Percentiles rank a stretch among this genome's conserved stretches.
Conservation (phyloP, 2,888 invertebrate species). For the Chydorus sphaericus region DNA sequence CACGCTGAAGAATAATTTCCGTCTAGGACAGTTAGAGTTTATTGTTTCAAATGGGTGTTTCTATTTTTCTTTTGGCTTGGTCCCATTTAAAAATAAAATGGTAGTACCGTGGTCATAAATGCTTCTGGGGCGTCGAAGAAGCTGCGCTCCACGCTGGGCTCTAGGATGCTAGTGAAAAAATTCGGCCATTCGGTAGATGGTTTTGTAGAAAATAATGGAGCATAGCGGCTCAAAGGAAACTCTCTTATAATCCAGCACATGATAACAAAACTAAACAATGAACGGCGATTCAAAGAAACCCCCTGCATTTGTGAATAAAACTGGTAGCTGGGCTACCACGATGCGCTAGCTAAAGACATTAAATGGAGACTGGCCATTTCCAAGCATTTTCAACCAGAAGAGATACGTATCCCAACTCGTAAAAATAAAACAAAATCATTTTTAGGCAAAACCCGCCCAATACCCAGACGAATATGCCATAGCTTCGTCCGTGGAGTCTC, state of each 20-base stretch:
- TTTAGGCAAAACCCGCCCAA: too few species aligned
- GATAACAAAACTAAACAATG: neutral
- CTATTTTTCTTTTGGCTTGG: neutral
- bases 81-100: neutral
- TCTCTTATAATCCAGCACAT: neutral
- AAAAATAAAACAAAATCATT: too few species aligned
- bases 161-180: neutral
- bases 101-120: neutral
- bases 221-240: too few species aligned
- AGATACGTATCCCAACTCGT: too few species aligned
- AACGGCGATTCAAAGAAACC: neutral
- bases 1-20: conserved; percentile 14
- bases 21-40: too few species aligned
- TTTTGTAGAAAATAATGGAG: neutral
- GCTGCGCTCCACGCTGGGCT: neutral
- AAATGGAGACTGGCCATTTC: too few species aligned
- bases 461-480: too few species aligned
- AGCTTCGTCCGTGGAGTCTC: too few species aligned
- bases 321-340: too few species aligned
- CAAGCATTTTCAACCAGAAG: too few species aligned
- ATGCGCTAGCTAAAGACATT: too few species aligned
- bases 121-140: neutral
- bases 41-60: too few species aligned
- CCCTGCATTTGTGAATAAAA: neutral
- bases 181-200: neutral